Evolutionary conservation across 2,797 vertebrate genomes (phyloP), one percentile per base, ranked within the genome.

Genomic region (Sebastes hubbsi): DNA sequence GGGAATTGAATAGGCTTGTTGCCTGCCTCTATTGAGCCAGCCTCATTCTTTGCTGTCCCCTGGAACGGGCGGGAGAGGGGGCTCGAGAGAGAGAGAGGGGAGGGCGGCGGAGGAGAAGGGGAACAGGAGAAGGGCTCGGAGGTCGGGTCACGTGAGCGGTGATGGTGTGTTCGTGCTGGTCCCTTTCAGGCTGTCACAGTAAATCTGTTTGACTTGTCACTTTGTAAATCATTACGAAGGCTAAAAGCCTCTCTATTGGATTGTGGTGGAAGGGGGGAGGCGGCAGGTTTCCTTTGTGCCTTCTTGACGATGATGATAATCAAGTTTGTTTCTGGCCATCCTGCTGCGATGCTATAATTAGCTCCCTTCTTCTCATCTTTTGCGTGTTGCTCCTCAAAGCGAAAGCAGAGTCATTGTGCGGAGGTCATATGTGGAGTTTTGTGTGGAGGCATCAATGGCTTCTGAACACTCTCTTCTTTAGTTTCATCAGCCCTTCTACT

Each of bases 121-220:
- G 82, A 80, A 73, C 8, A 63, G 81, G 87, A 81, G 75, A 75
- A 86, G 79, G 90, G 77, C 81, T 82, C 4, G 46, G 76, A 91
- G 89, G 86, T 89, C 81, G 82, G 83, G 80, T 95, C 94, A 94
- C 72, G 58, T 94, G 93, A 97, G 86, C 87, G 56, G 49, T 96
- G 92, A 95, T 97, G 95, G 96, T 95, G 96, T 95, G 95, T 96
- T 96, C 95, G 89, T 91, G 94, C 95, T 95, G 94, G 91, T 96
- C 93, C 90, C 94, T 97, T 91, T 97, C 96, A 97, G 93, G 91
- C 96, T 96, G 96, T 97, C 96, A 91, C 90, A 85, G 93, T 96
- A 96, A 97, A 98, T 98, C 96, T 97, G 91, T 97, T 97, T 97
- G 96, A 95, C 96, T 96, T 96, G 97, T 97, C 96, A 95, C 96